Evolutionary conservation across 2,888 invertebrate genomes (phyloP).

Genomic region (Nomada hirtipes): DNA sequence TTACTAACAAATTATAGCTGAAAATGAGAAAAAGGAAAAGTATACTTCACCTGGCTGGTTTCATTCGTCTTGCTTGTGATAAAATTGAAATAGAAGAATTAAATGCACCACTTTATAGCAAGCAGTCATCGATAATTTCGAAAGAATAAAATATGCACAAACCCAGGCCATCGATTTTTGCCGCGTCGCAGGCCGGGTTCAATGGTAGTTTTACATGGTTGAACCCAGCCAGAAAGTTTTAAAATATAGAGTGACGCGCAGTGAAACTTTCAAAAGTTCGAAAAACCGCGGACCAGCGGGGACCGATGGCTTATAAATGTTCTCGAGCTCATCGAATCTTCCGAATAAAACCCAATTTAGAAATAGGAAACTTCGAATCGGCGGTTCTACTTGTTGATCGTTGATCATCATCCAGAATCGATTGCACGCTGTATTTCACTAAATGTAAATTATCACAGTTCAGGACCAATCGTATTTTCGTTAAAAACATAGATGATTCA

Average conservation of each 20-base stretch:
- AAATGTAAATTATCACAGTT: not conserved
- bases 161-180: conserved; percentile 13
- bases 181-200: not conserved
- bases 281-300: not conserved
- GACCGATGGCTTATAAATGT: conserved; percentile 5
- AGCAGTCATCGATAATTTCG: conserved; percentile 35
- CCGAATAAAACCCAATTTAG: not conserved
- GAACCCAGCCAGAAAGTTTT: not conserved
- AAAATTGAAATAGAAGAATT: conserved; percentile 1
- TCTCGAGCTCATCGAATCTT: conserved; percentile 10
- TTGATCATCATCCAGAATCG: not conserved
- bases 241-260: not conserved
- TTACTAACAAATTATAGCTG: too few species aligned
- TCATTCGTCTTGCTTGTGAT: conserved; percentile 6
- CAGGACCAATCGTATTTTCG: too few species aligned
- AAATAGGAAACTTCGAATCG: conserved; percentile 5
- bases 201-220: not conserved
- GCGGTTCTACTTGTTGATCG: conserved; percentile 52
- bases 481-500: too few species aligned
- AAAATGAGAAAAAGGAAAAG: too few species aligned
- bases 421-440: not conserved
- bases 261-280: not conserved
- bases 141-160: not conserved
- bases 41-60: not conserved
- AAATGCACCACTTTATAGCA: conserved; percentile 19